Conservation (phyloP, 2,113 vertebrate species). For the Martes martes region DNA sequence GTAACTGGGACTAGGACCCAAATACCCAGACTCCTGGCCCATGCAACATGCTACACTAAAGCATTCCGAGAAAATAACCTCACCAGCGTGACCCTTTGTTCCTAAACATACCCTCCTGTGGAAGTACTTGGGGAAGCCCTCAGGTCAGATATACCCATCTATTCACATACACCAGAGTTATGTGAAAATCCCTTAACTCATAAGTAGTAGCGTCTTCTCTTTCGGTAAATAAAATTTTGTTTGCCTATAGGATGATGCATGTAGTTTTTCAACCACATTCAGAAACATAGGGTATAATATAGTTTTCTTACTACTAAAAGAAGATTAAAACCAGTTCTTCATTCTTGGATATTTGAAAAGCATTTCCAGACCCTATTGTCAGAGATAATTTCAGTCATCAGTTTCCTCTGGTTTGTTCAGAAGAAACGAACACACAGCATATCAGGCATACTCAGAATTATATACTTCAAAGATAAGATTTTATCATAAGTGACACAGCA, state of each 20-base stretch:
- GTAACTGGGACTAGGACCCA: background rate
- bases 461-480: background rate
- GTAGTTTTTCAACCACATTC: background rate
- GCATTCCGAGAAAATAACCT: conserved; percentile 19
- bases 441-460: conserved; percentile 17
- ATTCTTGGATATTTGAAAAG: conserved; percentile 10
- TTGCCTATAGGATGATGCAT: background rate
- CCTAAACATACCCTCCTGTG: background rate
- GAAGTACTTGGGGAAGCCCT: background rate
- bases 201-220: background rate
- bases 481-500: background rate
- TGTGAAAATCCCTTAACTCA: background rate
- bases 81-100: background rate
- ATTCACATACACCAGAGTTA: background rate
- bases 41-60: background rate
- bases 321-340: background rate
- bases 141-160: background rate
- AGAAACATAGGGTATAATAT: background rate
- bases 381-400: background rate
- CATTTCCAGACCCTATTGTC: conserved; percentile 1
- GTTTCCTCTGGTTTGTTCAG: conserved; percentile 21
- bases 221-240: conserved; percentile 6
- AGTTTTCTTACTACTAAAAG: conserved; percentile 15
- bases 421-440: conserved; percentile 9
- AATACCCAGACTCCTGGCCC: background rate